Conservation (phyloP, 2,888 invertebrate genomes). For the Asteroscopus sphinx region DNA sequence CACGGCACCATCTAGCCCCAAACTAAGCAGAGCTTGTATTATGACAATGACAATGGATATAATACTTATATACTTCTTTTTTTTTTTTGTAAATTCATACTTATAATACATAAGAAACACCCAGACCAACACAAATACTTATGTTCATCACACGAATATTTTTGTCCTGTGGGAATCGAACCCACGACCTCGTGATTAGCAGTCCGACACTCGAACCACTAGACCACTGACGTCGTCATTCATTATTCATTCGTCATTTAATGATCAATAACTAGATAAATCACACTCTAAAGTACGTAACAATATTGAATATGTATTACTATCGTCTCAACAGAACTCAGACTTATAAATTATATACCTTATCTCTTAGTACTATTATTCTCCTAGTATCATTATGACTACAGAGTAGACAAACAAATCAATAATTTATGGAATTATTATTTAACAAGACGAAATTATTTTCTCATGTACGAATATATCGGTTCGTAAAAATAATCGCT, state of each 20-base stretch:
- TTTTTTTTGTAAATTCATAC: no score
- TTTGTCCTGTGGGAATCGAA: no score
- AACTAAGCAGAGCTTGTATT: no score
- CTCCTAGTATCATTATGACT: constrained; percentile 8
- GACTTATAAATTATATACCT: constrained; percentile 19
- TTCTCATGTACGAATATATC: constrained; percentile 27
- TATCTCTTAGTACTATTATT: not conserved
- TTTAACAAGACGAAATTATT: constrained; percentile 8
- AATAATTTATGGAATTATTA: constrained; percentile 19
- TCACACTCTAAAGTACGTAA: not conserved
- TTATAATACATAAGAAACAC: no score
- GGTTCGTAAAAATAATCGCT: constrained; percentile 12
- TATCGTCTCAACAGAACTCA: not conserved
- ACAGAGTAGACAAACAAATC: not conserved
- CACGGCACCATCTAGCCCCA: no score
- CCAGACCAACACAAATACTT: no score
- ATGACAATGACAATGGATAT: no score
- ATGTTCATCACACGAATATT: no score
- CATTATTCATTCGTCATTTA: not conserved
- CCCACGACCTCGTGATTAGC: no score
- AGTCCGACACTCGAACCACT: no score
- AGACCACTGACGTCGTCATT: no score
- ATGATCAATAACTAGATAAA: not conserved
- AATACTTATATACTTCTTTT: no score
- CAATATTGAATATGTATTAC: not conserved